A percentile compares a stretch with the other conserved stretches of the same genome.
These are phyloP conservation scores for Rhinopomastus cyanomelas DNA, from an alignment of 2,113 vertebrate genomes.

Conservation along the genomic window DNA sequence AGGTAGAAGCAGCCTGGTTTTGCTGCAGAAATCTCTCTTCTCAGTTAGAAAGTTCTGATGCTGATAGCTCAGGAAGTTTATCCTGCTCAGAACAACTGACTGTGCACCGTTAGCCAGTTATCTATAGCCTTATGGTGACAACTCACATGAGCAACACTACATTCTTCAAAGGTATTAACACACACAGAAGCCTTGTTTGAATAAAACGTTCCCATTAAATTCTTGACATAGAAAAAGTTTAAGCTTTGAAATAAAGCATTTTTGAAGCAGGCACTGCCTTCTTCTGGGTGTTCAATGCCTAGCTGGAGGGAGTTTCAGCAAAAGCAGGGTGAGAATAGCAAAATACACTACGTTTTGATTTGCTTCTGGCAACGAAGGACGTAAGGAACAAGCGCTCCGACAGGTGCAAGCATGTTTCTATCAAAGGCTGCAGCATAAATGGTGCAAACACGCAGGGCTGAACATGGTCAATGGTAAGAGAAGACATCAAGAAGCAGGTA, in stretches of 20 bases:
- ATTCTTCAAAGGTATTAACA: conserved; percentile 44
- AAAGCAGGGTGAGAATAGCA: not conserved
- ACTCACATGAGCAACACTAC: conserved; percentile 6
- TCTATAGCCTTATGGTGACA: not conserved
- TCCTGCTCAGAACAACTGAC: not conserved
- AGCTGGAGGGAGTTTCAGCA: not conserved
- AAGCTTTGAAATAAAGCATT: not conserved
- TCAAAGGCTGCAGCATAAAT: not conserved
- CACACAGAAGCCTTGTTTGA: conserved; percentile 40
- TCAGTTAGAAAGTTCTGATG: not conserved
- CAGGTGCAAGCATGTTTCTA: not conserved
- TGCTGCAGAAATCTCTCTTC: not conserved
- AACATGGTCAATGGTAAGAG: not conserved
- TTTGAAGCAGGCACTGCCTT: not conserved
- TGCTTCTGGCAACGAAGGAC: not conserved
- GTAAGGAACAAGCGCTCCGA: not conserved
- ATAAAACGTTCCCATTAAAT: not conserved
- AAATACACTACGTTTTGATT: not conserved
- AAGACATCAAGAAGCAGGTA: not conserved
- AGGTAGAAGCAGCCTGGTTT: not conserved
- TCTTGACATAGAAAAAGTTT: not conserved
- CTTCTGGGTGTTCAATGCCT: not conserved
- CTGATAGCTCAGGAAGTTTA: not conserved
- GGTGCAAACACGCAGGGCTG: not conserved
- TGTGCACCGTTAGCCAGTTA: not conserved